Evolutionary conservation across 1,140 invertebrate genomes (phyloP).

Genomic region (Stegodyphus dumicola): DNA sequence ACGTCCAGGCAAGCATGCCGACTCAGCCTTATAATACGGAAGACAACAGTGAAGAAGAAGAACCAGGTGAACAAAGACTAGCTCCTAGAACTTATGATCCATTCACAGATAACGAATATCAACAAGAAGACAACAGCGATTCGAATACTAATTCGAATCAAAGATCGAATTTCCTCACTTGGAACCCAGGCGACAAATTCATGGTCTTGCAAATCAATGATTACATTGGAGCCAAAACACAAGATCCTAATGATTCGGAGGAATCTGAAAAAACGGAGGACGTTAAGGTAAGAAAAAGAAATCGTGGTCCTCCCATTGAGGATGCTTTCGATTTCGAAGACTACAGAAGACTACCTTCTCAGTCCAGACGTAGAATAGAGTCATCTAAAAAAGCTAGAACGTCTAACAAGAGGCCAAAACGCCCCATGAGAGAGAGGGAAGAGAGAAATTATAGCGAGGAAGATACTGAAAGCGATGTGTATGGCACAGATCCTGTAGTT

Average conservation of each 20-base stretch:
- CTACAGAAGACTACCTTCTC: not conserved
- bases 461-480: conserved; percentile 23
- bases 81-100: not conserved
- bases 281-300: not conserved
- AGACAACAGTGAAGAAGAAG: conserved; percentile 22
- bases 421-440: not conserved
- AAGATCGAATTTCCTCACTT: conserved; percentile 13
- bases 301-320: not conserved
- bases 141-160: not conserved
- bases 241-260: not conserved
- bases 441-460: not conserved
- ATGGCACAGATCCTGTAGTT: conserved; percentile 33
- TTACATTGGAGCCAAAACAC: conserved; percentile 4
- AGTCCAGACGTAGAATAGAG: not conserved
- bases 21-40: not conserved
- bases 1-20: not conserved
- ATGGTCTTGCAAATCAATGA: conserved; percentile 45
- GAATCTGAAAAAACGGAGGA: conserved; percentile 16
- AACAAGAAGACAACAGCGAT: conserved; percentile 15
- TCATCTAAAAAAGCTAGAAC: not conserved
- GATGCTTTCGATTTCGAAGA: conserved; percentile 31
- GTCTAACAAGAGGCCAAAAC: conserved; percentile 4
- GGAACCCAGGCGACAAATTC: conserved; percentile 11
- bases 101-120: not conserved
- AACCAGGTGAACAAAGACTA: conserved; percentile 2